These are phyloP conservation scores for Mola mola DNA, from an alignment of 2,113 vertebrate genomes.

Conservation along the genomic window DNA sequence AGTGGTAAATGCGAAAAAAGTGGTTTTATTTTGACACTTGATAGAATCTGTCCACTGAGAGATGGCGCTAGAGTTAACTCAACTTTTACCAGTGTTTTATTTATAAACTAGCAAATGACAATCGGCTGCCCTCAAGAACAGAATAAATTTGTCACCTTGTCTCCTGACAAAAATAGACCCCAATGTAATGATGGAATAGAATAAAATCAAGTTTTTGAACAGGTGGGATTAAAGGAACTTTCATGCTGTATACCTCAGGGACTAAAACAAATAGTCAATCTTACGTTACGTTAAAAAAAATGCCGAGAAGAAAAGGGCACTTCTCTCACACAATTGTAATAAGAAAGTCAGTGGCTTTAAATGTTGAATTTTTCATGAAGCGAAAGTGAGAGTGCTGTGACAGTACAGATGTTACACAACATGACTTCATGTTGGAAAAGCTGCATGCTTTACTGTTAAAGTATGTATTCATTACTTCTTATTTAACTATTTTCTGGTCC, in stretches of 20 bases:
- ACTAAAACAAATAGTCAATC: conserved; percentile 12
- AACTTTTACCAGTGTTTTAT: too few species aligned
- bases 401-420: conserved; percentile 52
- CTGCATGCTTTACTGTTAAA: conserved; percentile 55
- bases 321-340: conserved; percentile 42
- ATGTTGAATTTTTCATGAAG: conserved; percentile 67
- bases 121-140: too few species aligned
- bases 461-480: conserved; percentile 57
- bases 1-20: too few species aligned
- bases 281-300: conserved; percentile 4
- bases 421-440: conserved; percentile 51
- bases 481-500: conserved; percentile 42
- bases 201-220: too few species aligned
- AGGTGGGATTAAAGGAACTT: not conserved
- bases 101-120: too few species aligned
- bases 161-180: too few species aligned
- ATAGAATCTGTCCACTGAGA: too few species aligned
- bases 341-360: conserved; percentile 39
- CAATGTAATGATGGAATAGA: too few species aligned
- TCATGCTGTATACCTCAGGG: conserved; percentile 2
- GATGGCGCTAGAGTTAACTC: too few species aligned
- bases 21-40: too few species aligned
- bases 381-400: conserved; percentile 21
- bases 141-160: too few species aligned
- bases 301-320: conserved; percentile 36